Evolutionary conservation across 1,140 invertebrate genomes (phyloP).

Genomic region (Euura lappo): DNA sequence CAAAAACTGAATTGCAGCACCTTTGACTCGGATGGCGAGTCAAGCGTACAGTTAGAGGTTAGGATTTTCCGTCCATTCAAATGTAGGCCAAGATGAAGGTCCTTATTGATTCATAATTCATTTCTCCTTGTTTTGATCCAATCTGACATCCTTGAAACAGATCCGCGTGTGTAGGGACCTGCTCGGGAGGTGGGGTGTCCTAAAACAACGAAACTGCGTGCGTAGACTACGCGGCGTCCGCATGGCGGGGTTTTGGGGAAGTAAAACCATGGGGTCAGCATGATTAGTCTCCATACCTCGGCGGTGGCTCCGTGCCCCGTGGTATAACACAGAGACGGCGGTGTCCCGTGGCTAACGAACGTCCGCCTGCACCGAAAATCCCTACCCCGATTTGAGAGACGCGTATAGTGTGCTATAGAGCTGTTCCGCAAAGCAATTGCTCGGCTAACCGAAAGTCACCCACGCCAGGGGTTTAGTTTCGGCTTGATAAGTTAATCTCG

Average conservation of each 20-base stretch:
- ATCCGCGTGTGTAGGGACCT: too few species aligned
- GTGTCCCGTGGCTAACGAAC: slow-evolving; percentile 22
- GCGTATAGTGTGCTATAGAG: too few species aligned
- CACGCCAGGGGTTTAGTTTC: slow-evolving; percentile 32
- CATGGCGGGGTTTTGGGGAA: not conserved
- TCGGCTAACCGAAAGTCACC: slow-evolving; percentile 35
- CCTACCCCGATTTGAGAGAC: too few species aligned
- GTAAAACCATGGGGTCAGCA: slow-evolving; percentile 28
- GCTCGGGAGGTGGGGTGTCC: slow-evolving; percentile 20
- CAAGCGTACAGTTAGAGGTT: too few species aligned
- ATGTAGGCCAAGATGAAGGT: too few species aligned
- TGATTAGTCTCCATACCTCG: slow-evolving; percentile 16
- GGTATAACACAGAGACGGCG: not conserved
- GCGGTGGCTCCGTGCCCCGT: not conserved
- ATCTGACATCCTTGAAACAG: too few species aligned
- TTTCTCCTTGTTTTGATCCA: too few species aligned
- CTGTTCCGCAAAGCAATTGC: slow-evolving; percentile 5
- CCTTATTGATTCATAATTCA: too few species aligned
- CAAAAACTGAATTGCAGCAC: too few species aligned
- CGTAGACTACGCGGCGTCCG: slow-evolving; percentile 23
- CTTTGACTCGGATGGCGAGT: too few species aligned
- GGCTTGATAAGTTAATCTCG: slow-evolving; percentile 47
- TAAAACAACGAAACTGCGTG: slow-evolving; percentile 45
- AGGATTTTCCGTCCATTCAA: too few species aligned
- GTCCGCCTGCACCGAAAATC: not conserved